Percentiles rank a stretch among this genome's conserved stretches.
Conservation (phyloP, 2,797 vertebrate genomes). For the Darevskia mixta region DNA sequence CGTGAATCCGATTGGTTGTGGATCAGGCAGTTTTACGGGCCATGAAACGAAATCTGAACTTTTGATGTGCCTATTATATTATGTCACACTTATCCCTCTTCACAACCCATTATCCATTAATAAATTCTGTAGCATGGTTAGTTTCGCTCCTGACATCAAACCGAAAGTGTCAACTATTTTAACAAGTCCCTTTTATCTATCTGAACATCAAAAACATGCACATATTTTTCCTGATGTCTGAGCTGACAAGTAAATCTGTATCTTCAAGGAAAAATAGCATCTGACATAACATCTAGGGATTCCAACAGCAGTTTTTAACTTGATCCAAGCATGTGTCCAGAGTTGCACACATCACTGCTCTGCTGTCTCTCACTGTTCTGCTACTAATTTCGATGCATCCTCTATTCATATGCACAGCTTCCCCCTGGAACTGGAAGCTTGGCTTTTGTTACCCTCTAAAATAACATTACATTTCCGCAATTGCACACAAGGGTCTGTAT, state of each 20-base stretch:
- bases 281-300: not conserved
- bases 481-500: not conserved
- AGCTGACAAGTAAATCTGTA: constrained; percentile 22
- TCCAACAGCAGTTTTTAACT: not conserved
- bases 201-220: constrained; percentile 39
- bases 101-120: constrained; percentile 17
- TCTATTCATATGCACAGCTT: not conserved
- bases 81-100: constrained; percentile 28
- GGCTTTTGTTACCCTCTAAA: not conserved
- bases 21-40: not conserved
- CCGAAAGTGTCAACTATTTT: constrained; percentile 38
- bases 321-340: not conserved
- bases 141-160: constrained; percentile 6
- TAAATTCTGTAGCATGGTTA: constrained; percentile 32
- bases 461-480: not conserved
- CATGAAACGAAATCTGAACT: not conserved
- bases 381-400: not conserved
- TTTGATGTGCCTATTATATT: constrained; percentile 22
- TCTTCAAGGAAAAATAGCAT: constrained; percentile 15
- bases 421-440: not conserved
- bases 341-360: not conserved
- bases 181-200: constrained; percentile 21
- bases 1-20: not conserved
- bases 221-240: constrained; percentile 25
- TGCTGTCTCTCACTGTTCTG: not conserved